Evolutionary conservation across 2,888 invertebrate genomes (phyloP).

Genomic region (Tetragonula carbonaria): DNA sequence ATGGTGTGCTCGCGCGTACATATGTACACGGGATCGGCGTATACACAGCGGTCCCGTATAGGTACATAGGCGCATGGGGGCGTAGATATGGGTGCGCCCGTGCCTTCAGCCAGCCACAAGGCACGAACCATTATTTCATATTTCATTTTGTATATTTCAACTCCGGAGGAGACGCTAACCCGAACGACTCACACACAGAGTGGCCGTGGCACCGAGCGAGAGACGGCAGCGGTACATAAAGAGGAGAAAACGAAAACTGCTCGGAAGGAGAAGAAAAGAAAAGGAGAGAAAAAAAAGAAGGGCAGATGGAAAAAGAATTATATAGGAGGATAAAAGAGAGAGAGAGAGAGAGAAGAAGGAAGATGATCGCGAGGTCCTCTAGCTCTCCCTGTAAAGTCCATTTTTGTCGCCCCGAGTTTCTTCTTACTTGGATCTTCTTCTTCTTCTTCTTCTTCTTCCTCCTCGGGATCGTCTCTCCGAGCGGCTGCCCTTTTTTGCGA

Average conservation of each 20-base stretch:
- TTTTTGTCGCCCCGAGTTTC: constrained; percentile 45
- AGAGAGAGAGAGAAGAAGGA: background rate
- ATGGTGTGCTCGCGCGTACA: constrained; percentile 63
- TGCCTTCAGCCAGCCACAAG: constrained; percentile 82
- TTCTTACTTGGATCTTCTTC: background rate
- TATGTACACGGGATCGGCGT: constrained; percentile 65
- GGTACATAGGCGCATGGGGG: constrained; percentile 82
- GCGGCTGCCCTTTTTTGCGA: constrained; percentile 17
- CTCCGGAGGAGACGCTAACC: constrained; percentile 77
- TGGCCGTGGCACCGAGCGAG: constrained; percentile 24
- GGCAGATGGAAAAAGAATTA: background rate
- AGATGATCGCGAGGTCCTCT: constrained; percentile 12
- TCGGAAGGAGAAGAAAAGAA: background rate
- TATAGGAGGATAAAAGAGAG: background rate
- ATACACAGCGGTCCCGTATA: constrained; percentile 66
- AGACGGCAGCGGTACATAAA: constrained; percentile 41
- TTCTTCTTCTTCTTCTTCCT: background rate
- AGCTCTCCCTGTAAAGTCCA: constrained; percentile 48
- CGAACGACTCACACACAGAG: constrained; percentile 68
- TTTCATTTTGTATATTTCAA: constrained; percentile 83
- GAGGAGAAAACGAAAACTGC: constrained; percentile 46
- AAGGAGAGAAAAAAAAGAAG: background rate
- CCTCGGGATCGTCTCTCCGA: background rate
- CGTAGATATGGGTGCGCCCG: constrained; percentile 84
- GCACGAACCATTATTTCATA: constrained; percentile 84